Evolutionary conservation across 1,140 invertebrate genomes (phyloP).

Genomic region (Papilio dardanus): DNA sequence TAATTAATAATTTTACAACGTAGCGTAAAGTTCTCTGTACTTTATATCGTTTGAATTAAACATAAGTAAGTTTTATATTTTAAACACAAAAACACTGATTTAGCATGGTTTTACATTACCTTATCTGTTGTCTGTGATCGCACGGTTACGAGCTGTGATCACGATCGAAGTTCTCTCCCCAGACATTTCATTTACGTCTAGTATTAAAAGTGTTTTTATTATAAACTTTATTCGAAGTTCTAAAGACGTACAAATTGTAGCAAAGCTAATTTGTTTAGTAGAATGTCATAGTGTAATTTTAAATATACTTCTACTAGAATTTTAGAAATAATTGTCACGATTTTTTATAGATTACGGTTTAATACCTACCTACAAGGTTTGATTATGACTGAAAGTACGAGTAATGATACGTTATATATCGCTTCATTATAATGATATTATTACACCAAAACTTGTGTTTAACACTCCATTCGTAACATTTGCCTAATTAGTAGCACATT

Average conservation of each 20-base stretch:
- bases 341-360: no score
- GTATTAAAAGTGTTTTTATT: not conserved
- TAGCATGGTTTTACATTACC: not conserved
- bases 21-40: not conserved
- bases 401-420: no score
- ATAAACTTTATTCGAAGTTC: not conserved
- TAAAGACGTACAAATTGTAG: not conserved
- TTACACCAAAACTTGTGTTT: not conserved
- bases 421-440: not conserved
- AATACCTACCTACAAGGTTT: no score
- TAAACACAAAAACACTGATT: not conserved
- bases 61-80: not conserved
- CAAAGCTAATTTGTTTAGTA: not conserved
- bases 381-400: no score
- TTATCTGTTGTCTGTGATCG: slow-evolving; percentile 3
- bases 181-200: slow-evolving; percentile 14
- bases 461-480: no score
- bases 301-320: no score
- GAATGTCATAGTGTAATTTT: not conserved
- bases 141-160: slow-evolving; percentile 5
- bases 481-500: not conserved
- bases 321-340: no score
- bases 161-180: not conserved
- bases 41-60: not conserved
- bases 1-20: no score